Percentiles rank a stretch among this genome's conserved stretches.
phyloP scores from a whole-genome alignment of 2,888 invertebrate genomes.

The Rhagophthalmus giganteus region DNA sequence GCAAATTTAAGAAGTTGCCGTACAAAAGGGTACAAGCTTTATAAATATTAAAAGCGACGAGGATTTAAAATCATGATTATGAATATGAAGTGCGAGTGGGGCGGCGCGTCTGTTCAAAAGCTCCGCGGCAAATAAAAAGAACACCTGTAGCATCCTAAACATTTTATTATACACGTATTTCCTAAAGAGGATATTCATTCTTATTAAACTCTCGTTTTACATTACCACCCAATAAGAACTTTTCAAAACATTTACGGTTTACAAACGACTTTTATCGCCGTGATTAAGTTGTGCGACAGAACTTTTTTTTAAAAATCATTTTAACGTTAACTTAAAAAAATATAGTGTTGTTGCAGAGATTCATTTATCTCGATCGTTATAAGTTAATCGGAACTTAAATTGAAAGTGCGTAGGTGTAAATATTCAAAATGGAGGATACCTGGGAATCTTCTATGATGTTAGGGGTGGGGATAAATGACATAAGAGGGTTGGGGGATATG shows the following conservation, averaged over 20 bases:
- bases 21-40: constrained; percentile 9
- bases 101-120: constrained; percentile 26
- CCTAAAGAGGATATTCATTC: constrained; percentile 24
- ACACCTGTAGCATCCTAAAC: constrained; percentile 32
- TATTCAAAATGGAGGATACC: constrained; percentile 54
- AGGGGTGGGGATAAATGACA: constrained; percentile 52
- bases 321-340: no score
- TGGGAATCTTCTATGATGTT: constrained; percentile 57
- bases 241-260: constrained; percentile 17
- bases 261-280: constrained; percentile 19
- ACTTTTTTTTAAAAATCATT: no score
- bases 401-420: constrained; percentile 36
- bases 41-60: constrained; percentile 24
- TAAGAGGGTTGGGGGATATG: constrained; percentile 48
- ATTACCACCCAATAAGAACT: constrained; percentile 21
- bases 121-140: constrained; percentile 28
- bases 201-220: constrained; percentile 20
- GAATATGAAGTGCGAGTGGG: constrained; percentile 28
- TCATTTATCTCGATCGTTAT: neutral
- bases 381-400: constrained; percentile 11
- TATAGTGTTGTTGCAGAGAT: no score
- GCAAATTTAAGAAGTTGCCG: constrained; percentile 2
- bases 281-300: constrained; percentile 2
- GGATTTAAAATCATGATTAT: constrained; percentile 22
- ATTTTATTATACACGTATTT: constrained; percentile 28